Base-by-base conservation (phyloP, 1,140 invertebrate genomes). In the Lordiphosa collinella region DNA sequence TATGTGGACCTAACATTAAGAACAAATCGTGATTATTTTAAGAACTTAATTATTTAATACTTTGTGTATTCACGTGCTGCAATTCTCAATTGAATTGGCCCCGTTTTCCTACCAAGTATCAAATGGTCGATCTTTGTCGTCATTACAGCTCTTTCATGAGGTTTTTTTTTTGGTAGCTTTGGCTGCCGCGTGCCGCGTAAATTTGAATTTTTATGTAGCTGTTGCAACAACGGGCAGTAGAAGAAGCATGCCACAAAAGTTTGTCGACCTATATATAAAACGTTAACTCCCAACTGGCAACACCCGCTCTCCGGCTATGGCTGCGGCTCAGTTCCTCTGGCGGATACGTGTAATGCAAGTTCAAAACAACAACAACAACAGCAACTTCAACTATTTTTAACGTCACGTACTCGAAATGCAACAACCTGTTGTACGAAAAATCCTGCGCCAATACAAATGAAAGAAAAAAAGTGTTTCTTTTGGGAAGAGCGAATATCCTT, bases 181-280 rank as follows among this genome's bases (percentile, higher is more conserved):
- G 12, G 34, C 36, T 48, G 57, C 46, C 52, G 60, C 70, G 57
- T 74, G 65, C 46, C 72, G 78, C 78, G 76, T 59, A 82, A 82
- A 84, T 82, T 82, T 82, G 78, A 82, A 82, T 84, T 82, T 85
- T 85, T 82, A 85, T 82, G 78, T 68, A 68, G 62, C 41, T 12
- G 46, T 47, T 44, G 63, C 65, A 48, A 32, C 66, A 60, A 34
- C 36, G 49, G 18, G 56, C 70, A 41, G 58, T 71, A 69, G 55
- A 54, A 55, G 49, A 41, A 65, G 66, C 76, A 51, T 84, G 72
- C 79, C 78, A 64, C 78, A 69, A 84, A 84, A 84, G 78, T 84
- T 84, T 84, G 78, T 78, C 73, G 78, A 84, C 78, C 78, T 84
- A 84, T 78, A n/a, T n/a, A 84, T 84, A 84, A 25, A 72, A 64